These are phyloP conservation scores for Squalus acanthias DNA, from an alignment of 2,797 vertebrate genomes.

Conservation along the genomic window DNA sequence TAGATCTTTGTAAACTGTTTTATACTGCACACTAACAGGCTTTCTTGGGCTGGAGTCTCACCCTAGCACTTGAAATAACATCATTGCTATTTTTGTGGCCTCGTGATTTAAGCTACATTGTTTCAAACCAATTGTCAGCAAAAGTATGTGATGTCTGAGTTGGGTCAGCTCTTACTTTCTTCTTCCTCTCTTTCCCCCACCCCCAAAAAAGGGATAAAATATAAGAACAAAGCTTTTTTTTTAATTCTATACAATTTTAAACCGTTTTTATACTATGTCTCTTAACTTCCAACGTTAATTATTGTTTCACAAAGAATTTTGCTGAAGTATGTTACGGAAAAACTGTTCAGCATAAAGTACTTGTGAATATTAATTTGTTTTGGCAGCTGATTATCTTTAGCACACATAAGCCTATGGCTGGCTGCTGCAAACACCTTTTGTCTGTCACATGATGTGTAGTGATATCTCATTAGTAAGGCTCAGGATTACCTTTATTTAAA, in stretches of 20 bases:
- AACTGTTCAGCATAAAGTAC: background rate
- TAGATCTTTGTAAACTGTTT: slow-evolving; percentile 32
- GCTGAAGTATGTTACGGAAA: background rate
- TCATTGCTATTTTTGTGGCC: slow-evolving; percentile 20
- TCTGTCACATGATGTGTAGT: background rate
- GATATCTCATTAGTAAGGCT: background rate
- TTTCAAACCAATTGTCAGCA: background rate
- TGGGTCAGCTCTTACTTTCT: background rate
- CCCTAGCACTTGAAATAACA: slow-evolving; percentile 45
- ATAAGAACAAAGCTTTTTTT: background rate
- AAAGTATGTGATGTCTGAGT: background rate
- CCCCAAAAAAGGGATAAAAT: background rate
- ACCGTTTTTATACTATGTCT: background rate
- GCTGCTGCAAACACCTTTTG: background rate
- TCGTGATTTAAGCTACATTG: background rate
- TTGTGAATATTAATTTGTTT: background rate
- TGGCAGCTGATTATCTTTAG: background rate
- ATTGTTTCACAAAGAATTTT: background rate
- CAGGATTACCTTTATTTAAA: background rate
- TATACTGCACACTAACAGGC: slow-evolving; percentile 56
- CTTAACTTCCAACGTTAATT: background rate
- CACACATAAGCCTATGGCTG: background rate
- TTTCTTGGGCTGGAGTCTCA: slow-evolving; percentile 50
- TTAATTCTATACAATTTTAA: background rate
- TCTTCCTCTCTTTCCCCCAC: no score